These are phyloP conservation scores for Ormyrus rosae DNA, from an alignment of 2,888 invertebrate genomes.

Conservation along the genomic window DNA sequence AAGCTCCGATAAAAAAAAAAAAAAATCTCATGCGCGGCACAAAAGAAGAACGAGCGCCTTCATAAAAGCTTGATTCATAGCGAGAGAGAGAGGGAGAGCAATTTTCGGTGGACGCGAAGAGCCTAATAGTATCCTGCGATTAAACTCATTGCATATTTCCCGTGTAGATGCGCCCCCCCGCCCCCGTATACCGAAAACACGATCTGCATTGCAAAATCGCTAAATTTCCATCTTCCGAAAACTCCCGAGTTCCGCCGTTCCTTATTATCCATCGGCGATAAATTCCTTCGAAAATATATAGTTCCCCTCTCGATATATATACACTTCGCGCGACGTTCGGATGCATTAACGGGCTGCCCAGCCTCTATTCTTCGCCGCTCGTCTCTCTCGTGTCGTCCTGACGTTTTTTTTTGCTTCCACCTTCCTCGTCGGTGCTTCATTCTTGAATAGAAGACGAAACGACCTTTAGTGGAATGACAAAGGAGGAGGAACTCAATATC, in stretches of 20 bases:
- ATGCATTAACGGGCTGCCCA: not conserved
- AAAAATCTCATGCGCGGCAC: too few relatives aligned
- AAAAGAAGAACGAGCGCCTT: too few relatives aligned
- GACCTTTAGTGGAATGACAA: not conserved
- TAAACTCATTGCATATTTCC: slow-evolving; percentile 48
- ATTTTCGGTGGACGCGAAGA: not conserved
- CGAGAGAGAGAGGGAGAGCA: not conserved
- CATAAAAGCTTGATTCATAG: too few relatives aligned
- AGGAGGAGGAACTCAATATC: slow-evolving; percentile 16
- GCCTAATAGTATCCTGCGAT: slow-evolving; percentile 45
- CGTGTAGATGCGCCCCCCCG: not conserved
- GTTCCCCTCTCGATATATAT: not conserved
- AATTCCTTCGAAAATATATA: slow-evolving; percentile 20
- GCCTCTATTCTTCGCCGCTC: too few relatives aligned
- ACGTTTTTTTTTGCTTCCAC: not conserved
- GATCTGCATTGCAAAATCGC: slow-evolving; percentile 43
- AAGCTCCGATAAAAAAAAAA: too few relatives aligned
- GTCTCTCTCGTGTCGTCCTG: too few relatives aligned
- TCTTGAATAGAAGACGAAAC: not conserved
- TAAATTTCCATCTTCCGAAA: slow-evolving; percentile 46
- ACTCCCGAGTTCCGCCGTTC: slow-evolving; percentile 4
- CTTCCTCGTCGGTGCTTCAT: not conserved
- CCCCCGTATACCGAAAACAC: slow-evolving; percentile 22
- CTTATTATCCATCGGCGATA: slow-evolving; percentile 21
- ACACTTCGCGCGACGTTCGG: not conserved